A percentile compares a stretch with the other conserved stretches of the same genome.
Conservation (phyloP, 2,888 invertebrate species). For the Drosophila paranaensis region DNA sequence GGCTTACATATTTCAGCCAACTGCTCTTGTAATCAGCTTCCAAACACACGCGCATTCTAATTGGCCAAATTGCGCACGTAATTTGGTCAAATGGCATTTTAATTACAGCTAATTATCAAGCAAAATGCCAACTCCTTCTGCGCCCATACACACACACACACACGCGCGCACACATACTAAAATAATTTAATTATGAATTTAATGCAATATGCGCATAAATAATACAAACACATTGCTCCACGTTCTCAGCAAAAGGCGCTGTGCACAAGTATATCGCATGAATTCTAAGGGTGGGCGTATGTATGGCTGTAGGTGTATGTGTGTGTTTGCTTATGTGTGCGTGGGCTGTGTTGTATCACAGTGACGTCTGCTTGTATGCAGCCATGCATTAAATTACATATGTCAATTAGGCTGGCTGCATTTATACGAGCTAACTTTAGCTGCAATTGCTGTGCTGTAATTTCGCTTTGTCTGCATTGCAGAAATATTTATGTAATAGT, state of each 20-base stretch:
- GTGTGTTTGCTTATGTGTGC: background rate
- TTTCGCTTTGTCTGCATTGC: background rate
- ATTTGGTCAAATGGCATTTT: constrained; percentile 24
- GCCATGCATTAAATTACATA: constrained; percentile 34
- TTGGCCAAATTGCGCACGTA: constrained; percentile 17
- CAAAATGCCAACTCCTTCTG: constrained; percentile 10
- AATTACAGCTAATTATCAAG: constrained; percentile 29
- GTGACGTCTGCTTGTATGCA: constrained; percentile 31
- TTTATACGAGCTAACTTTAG: constrained; percentile 22
- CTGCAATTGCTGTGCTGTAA: constrained; percentile 2
- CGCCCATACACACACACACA: constrained; percentile 1
- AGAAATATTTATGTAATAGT: background rate
- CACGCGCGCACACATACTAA: background rate
- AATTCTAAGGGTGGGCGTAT: no score
- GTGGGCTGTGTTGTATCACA: background rate
- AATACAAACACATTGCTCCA: constrained; percentile 34
- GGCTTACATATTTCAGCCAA: background rate
- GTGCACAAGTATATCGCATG: background rate
- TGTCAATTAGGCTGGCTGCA: constrained; percentile 40
- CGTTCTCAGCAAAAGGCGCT: constrained; percentile 2
- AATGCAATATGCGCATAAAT: constrained; percentile 68
- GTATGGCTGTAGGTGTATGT: background rate
- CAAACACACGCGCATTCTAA: constrained; percentile 7
- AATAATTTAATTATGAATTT: constrained; percentile 63
- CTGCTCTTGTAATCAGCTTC: background rate